Evolutionary conservation across 2,888 invertebrate genomes (phyloP), one percentile per base, ranked within the genome.

Genomic region (Callinectes sapidus): DNA sequence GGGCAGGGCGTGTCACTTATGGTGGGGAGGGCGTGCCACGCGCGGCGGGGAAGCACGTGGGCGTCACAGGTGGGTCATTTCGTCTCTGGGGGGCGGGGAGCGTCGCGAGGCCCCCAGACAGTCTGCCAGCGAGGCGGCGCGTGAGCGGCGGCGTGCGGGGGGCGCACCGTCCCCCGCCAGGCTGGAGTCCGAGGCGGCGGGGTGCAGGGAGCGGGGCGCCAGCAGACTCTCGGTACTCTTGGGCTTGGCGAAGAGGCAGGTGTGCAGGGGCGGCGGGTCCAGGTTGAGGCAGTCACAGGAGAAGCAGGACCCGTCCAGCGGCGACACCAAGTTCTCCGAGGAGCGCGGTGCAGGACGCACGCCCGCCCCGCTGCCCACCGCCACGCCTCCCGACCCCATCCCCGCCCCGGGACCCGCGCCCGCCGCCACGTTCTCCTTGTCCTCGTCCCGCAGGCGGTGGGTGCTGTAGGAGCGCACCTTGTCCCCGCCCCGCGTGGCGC

Each of bases 161-260:
- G 71, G 92, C n/a, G 87, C 85, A 14, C 81, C 61, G n/a, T 93
- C 93, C n/a, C 92, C 94, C n/a, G 91, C 93, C 85, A 94, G 91
- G 89, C 94, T 93, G 35, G 93, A 92, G 66, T 94, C 94, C n/a
- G 94, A 94, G 35, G 94, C 92, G 54, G 94, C 93, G 61, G 93
- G 93, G 42, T 92, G 92, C n/a, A 94, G 94, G 81, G 94, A 91
- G 54, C 94, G 92, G 32, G 93, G 91, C 42, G 94, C 94, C 61
- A 94, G 87, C 28, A 94, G 91, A 32, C 93, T 94, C 85, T 94
- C 94, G 28, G 94, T 92, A 90, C 94, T 94, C 93, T 94, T 94
- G 87, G 94, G 94, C 77, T 94, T 94, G 91, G 93, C 91, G 90
- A 94, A 94, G 48, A 94, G 90, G 89, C 94, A 94, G 66, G 94